Conservation (phyloP, 2,888 invertebrate species). For the Rhagonycha fulva region DNA sequence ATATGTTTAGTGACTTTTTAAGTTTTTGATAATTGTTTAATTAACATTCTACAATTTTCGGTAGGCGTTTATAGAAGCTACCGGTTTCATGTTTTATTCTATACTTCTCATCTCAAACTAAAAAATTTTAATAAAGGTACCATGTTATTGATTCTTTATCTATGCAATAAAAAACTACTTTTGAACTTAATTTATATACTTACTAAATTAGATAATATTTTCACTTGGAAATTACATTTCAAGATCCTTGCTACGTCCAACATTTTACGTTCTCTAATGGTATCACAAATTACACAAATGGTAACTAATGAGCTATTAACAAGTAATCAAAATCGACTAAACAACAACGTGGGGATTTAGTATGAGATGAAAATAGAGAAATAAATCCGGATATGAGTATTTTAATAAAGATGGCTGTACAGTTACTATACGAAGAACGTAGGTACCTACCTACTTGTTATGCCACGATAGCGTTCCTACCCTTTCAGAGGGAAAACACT, state of each 20-base stretch:
- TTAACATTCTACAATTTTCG: constrained; percentile 51
- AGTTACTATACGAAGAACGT: too few relatives aligned
- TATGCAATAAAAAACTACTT: neutral
- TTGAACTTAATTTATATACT: neutral
- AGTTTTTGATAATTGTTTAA: constrained; percentile 50
- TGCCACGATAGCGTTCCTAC: too few relatives aligned
- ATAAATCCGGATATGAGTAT: too few relatives aligned
- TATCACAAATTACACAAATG: neutral
- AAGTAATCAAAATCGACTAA: too few relatives aligned
- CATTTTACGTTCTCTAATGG: neutral
- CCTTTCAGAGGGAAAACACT: too few relatives aligned
- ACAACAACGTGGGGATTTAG: too few relatives aligned
- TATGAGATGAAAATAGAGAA: too few relatives aligned
- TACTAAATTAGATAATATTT: neutral
- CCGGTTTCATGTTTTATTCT: constrained; percentile 24
- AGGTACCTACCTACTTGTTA: too few relatives aligned
- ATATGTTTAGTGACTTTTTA: constrained; percentile 42
- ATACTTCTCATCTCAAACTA: constrained; percentile 3
- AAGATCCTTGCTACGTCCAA: neutral
- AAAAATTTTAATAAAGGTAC: neutral
- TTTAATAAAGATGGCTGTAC: too few relatives aligned
- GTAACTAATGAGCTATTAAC: too few relatives aligned
- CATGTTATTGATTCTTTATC: neutral
- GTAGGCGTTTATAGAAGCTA: constrained; percentile 28
- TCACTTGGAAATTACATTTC: neutral